phyloP scores from a whole-genome alignment of 1,140 invertebrate genomes.

The Trichogramma pretiosum region DNA sequence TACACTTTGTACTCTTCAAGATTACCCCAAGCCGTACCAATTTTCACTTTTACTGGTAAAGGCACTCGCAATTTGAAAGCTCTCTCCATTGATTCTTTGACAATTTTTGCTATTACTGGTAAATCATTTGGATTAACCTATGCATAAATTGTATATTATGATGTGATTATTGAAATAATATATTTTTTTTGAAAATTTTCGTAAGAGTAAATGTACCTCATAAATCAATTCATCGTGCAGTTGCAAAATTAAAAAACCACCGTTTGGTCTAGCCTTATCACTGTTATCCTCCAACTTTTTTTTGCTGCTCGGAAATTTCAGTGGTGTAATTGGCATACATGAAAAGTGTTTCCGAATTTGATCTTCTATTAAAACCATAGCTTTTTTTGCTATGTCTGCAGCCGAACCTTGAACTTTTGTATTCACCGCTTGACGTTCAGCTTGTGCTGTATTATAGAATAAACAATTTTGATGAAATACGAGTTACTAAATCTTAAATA shows the following conservation, averaged over 20 bases:
- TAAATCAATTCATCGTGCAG: conserved; percentile 95
- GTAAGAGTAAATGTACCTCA: conserved; percentile 55
- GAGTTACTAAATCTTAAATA: neutral
- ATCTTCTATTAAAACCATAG: conserved; percentile 72
- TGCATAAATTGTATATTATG: neutral
- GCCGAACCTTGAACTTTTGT: conserved; percentile 93
- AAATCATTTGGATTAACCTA: conserved; percentile 48
- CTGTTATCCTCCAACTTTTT: conserved; percentile 33
- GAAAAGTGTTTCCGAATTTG: conserved; percentile 39
- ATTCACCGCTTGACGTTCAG: conserved; percentile 93
- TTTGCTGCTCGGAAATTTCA: conserved; percentile 28
- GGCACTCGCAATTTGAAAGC: conserved; percentile 63
- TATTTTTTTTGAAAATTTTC: too few species aligned
- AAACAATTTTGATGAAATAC: too few species aligned
- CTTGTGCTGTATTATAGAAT: conserved; percentile 52
- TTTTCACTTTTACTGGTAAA: conserved; percentile 78
- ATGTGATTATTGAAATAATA: neutral
- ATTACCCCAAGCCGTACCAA: conserved; percentile 72
- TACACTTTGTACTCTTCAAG: conserved; percentile 44
- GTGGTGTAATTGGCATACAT: conserved; percentile 30
- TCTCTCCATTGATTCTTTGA: conserved; percentile 75
- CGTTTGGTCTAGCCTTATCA: conserved; percentile 26
- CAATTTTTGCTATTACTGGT: conserved; percentile 51
- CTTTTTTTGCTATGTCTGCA: conserved; percentile 86
- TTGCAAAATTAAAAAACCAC: conserved; percentile 70